Base-by-base conservation (phyloP, 2,888 invertebrate genomes). In the Papilio demoleus region DNA sequence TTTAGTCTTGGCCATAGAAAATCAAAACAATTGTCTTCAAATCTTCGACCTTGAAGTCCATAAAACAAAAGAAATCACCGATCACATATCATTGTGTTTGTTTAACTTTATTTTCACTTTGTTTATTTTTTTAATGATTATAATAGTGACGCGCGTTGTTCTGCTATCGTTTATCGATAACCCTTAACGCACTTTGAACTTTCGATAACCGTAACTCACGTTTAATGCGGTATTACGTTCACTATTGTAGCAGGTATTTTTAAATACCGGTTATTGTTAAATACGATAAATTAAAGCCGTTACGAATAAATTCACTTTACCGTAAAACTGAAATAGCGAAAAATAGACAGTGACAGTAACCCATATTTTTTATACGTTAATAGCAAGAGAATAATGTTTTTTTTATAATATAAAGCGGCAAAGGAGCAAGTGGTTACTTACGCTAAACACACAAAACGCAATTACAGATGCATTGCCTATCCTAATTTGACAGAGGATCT, bases 101-200 rank as follows among this genome's bases (percentile, higher is more conserved):
- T 45, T 45, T 36, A 34, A 17, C 4, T 60, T 34, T 36, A 53
- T 56, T 67, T 67, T 40, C 42, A 42, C 31, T 61, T 53, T 65
- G 42, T 53, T 65, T 61, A 61, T 68, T 65, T 68, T 38, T 65
- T 36, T 53, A 67, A 45, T 36, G 45, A 62, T 67, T 58, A 47
- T 34, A 58, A 24, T 83, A 83, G 85, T 88, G 87, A 86, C 86
- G 87, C 79, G 83, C 82, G 79, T 72, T 77, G 79, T 76, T 74
- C 72, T 76, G 73, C 73, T 84, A 87, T 86, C 86, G 81, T 67
- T 66, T 78, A 77, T 82, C 84, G 88, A 86, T 86, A 87, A 88
- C 88, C 88, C 83, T 75, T 77, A 76, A 76, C 81, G 84, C 75
- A 81, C 85, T 79, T 73, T 80, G 83, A 82, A 77, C 81, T 72